A percentile compares a stretch with the other conserved stretches of the same genome.
phyloP scores from a whole-genome alignment of 2,797 vertebrate species.

The Anguilla obscura region DNA sequence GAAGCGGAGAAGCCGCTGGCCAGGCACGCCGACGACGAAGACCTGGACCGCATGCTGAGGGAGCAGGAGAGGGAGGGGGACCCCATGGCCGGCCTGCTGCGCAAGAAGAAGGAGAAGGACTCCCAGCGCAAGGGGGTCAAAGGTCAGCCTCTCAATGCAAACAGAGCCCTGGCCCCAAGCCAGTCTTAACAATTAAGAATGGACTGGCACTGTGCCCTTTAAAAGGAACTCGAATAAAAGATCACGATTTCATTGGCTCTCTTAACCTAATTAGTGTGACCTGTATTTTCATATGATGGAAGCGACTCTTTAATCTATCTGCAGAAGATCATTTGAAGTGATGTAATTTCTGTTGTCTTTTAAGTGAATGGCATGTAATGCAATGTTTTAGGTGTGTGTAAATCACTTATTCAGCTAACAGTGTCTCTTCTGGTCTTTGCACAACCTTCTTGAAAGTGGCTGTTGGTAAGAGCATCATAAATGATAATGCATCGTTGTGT shows the following conservation, averaged over 20 bases:
- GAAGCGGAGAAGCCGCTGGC: slow-evolving; percentile 93
- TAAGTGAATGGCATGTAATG: background rate
- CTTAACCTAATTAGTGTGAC: background rate
- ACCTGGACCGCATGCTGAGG: slow-evolving; percentile 90
- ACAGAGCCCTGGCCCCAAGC: too few species aligned
- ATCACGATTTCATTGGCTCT: background rate
- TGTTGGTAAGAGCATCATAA: background rate
- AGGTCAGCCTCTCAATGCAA: slow-evolving; percentile 30
- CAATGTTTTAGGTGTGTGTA: background rate
- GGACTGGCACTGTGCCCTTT: background rate
- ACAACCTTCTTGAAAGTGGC: background rate
- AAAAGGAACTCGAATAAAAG: background rate
- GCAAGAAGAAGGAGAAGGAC: slow-evolving; percentile 82
- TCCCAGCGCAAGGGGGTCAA: slow-evolving; percentile 68
- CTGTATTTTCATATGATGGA: background rate
- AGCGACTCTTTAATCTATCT: background rate
- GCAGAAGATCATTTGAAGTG: too few species aligned
- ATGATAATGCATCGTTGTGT: background rate
- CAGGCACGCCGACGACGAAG: slow-evolving; percentile 86
- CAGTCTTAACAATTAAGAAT: background rate
- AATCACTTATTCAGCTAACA: background rate
- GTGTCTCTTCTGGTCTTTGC: background rate
- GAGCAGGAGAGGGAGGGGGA: slow-evolving; percentile 93
- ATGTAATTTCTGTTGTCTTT: background rate
- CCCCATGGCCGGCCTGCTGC: slow-evolving; percentile 92